phyloP scores from a whole-genome alignment of 1,140 invertebrate genomes.

The Araneus ventricosus region DNA sequence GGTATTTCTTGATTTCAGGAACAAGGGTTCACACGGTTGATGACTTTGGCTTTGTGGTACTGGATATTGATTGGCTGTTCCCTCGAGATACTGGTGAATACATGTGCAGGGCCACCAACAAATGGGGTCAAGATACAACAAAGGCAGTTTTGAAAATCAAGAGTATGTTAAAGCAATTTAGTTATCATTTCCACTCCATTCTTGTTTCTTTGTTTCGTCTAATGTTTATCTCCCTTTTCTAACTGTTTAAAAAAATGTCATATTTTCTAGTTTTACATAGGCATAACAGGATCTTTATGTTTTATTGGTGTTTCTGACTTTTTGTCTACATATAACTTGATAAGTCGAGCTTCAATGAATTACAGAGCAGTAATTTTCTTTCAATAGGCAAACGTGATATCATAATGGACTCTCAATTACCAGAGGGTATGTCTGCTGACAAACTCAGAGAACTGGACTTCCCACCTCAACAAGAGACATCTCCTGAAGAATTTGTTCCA shows the following conservation, averaged over 20 bases:
- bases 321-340: too few species aligned
- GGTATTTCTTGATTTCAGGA: conserved; percentile 80
- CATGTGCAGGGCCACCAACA: conserved; percentile 90
- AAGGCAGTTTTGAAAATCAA: conserved; percentile 86
- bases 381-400: conserved; percentile 88
- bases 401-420: conserved; percentile 94
- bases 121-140: conserved; percentile 91
- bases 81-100: conserved; percentile 92
- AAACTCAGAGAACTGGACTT: conserved; percentile 95
- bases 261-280: neutral
- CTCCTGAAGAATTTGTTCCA: conserved; percentile 85
- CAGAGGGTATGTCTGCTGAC: conserved; percentile 94
- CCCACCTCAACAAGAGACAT: conserved; percentile 86
- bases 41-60: conserved; percentile 94
- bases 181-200: neutral
- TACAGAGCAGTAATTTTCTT: neutral
- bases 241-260: neutral
- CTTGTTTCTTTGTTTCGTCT: too few species aligned
- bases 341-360: too few species aligned
- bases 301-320: neutral
- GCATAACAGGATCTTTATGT: neutral
- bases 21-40: conserved; percentile 94
- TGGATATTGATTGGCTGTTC: conserved; percentile 93
- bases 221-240: neutral
- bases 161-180: conserved; percentile 47